Evolutionary conservation across 2,113 vertebrate species (phyloP).

Genomic region (Notiomystis cincta): DNA sequence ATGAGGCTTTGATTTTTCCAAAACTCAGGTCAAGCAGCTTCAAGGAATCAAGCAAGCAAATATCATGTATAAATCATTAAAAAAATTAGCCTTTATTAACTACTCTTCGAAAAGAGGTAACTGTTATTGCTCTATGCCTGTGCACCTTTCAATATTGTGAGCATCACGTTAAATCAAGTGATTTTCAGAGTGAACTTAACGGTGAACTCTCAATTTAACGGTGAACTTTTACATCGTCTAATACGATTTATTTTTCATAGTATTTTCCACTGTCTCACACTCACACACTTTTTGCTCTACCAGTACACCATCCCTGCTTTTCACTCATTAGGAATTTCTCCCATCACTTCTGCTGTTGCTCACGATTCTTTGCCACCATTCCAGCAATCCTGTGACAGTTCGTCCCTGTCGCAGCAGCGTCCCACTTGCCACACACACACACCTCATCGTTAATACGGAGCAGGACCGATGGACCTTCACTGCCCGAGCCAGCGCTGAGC

Average conservation of each 20-base stretch:
- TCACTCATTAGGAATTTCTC: background rate
- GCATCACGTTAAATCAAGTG: background rate
- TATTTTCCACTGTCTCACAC: background rate
- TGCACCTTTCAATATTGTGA: background rate
- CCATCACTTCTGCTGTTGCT: background rate
- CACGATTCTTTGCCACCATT: background rate
- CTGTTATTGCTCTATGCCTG: fast-evolving
- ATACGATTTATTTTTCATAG: background rate
- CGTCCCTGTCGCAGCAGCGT: background rate
- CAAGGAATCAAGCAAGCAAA: background rate
- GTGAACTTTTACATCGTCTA: fast-evolving
- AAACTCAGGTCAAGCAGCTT: background rate
- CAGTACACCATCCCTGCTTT: background rate
- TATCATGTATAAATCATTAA: background rate
- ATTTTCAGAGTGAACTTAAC: background rate
- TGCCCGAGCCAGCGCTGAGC: background rate
- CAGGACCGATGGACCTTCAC: background rate
- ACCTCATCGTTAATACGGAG: fast-evolving
- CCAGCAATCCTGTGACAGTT: background rate
- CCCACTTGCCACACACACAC: background rate
- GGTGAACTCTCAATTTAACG: background rate
- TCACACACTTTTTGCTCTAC: background rate
- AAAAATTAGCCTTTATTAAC: background rate
- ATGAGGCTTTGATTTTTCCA: background rate
- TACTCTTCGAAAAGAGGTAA: background rate